Evolutionary conservation across 2,113 vertebrate species (phyloP).

Genomic region (Daphoenositta chrysoptera): DNA sequence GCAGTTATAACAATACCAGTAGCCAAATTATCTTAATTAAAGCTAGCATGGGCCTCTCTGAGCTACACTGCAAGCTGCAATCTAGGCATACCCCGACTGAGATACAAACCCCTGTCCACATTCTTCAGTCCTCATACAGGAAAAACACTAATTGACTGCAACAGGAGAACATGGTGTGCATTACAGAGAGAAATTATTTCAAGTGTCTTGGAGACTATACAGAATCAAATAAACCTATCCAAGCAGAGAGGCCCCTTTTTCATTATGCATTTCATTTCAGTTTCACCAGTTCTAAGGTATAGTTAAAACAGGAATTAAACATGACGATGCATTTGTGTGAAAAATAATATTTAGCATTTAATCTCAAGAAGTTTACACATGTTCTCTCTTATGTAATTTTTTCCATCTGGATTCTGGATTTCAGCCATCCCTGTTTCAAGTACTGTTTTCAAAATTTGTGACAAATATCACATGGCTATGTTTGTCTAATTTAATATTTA

Average conservation of each 20-base stretch:
- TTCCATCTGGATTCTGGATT: slow-evolving; percentile 4
- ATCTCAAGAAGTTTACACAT: neutral
- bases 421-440: neutral
- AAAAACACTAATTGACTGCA: slow-evolving; percentile 31
- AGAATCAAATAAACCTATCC: slow-evolving; percentile 10
- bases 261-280: neutral
- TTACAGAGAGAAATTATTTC: slow-evolving; percentile 27
- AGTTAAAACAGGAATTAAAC: neutral
- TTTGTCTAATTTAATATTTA: neutral
- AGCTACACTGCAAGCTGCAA: neutral
- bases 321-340: neutral
- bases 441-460: neutral
- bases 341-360: neutral
- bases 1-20: slow-evolving; percentile 11
- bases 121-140: neutral
- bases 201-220: slow-evolving; percentile 5
- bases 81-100: neutral
- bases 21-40: slow-evolving; percentile 41
- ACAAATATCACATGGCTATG: neutral
- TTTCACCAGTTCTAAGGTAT: neutral
- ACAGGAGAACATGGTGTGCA: slow-evolving; percentile 16
- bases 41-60: neutral
- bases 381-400: neutral
- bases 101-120: neutral
- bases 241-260: neutral